Conservation (phyloP, 1,140 invertebrate genomes). For the Microplitis mediator region DNA sequence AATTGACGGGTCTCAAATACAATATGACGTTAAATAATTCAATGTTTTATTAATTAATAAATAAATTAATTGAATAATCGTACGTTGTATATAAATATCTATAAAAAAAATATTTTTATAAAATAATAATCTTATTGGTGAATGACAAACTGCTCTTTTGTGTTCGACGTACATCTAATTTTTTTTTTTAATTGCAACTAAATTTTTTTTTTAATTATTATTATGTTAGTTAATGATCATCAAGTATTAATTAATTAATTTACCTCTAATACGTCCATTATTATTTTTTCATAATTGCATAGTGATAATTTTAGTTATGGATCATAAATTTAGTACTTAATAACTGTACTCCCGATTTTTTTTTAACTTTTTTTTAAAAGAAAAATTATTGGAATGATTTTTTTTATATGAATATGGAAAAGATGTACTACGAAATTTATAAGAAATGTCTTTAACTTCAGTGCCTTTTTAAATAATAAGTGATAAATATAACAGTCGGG, state of each 20-base stretch:
- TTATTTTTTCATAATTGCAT: not conserved
- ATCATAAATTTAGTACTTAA: conserved; percentile 11
- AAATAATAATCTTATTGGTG: no score
- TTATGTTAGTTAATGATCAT: not conserved
- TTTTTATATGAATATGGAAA: not conserved
- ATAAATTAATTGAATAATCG: not conserved
- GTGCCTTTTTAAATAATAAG: not conserved
- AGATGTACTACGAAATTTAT: no score
- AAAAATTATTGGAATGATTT: not conserved
- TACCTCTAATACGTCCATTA: not conserved
- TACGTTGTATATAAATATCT: no score
- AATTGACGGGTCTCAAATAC: not conserved
- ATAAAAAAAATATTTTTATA: no score
- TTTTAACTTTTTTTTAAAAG: not conserved
- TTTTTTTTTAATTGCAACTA: not conserved
- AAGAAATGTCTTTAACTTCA: not conserved
- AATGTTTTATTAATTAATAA: not conserved
- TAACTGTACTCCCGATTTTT: not conserved
- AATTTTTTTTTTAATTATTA: not conserved
- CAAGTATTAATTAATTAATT: conserved; percentile 13
- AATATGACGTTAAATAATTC: not conserved
- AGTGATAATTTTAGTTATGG: not conserved
- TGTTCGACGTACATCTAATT: not conserved
- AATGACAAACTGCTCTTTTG: not conserved
- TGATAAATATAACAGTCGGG: not conserved